Evolutionary conservation across 2,113 vertebrate species (phyloP), one percentile per base, ranked within the genome.

Genomic region (Piaya cayana): DNA sequence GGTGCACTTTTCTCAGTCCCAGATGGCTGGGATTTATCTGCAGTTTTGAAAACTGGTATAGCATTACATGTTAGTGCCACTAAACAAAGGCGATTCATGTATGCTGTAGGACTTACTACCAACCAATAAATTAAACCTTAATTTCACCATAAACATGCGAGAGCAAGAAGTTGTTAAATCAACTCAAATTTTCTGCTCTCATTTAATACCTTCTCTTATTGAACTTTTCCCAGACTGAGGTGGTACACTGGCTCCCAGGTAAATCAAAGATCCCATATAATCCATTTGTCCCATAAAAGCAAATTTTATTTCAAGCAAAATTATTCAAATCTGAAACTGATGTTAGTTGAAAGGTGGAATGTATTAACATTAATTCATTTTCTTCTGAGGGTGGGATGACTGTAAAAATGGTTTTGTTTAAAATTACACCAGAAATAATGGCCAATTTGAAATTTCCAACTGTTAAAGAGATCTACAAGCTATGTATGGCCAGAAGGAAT

Each of bases 341-440:
- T 97, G 92, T 96, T 85, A 95, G 86, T 94, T 95, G 91, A 90
- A 97, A 95, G 82, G 62, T 84, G 93, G 93, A 95, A 96, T 47
- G 47, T 95, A 93, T 75, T 95, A 95, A 68, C 45, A 72, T 89
- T 89, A 88, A 88, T 79, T 77, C 81, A 34, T 76, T 79, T 71
- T 97, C 91, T 95, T 81, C 82, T 93, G 71, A 96, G 84, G 42
- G 53, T 90, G 47, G 86, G 87, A 95, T 93, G 91, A 96, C 91
- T 93, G 92, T 95, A 94, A 96, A 96, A 98, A 91, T 92, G 76
- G 80, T 83, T 96, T 97, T 92, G 84, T 95, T 97, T 95, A 92
- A 97, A 93, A 95, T 95, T 94, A 55, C 79, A 96, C 67, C 85
- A 60, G 50, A 32, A 86, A 91, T 91, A 95, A 88, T 74, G 89